Evolutionary conservation across 2,888 invertebrate genomes (phyloP).

Genomic region (Rhagonycha lutea): DNA sequence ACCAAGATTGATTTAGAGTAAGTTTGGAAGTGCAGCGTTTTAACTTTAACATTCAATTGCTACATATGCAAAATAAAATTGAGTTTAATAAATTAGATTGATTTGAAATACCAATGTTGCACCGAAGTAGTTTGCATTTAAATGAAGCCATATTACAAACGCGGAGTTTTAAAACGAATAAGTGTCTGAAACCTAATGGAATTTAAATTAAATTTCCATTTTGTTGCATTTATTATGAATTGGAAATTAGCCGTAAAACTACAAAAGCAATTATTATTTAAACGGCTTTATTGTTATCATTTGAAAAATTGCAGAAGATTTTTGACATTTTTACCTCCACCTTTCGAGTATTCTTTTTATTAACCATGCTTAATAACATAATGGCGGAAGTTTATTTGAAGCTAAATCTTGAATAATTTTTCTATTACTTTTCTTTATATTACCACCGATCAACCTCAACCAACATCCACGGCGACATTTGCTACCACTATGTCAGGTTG

Average conservation of each 20-base stretch:
- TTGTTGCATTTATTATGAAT: background rate
- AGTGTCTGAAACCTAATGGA: slow-evolving; percentile 8
- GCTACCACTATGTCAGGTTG: background rate
- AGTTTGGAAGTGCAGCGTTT: background rate
- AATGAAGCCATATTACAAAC: slow-evolving; percentile 10
- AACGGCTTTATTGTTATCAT: background rate
- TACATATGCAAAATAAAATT: background rate
- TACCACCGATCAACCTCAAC: background rate
- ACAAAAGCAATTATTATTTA: background rate
- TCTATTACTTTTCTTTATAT: background rate
- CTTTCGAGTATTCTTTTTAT: background rate
- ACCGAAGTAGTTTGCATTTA: slow-evolving; percentile 10
- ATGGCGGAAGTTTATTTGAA: background rate
- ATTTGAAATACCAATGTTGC: background rate
- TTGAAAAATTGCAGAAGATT: background rate
- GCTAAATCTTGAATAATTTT: background rate
- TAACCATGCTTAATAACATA: too few species aligned
- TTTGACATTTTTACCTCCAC: background rate
- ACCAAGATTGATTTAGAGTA: background rate
- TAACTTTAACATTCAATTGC: background rate
- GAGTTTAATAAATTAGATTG: background rate
- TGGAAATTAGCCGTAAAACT: background rate
- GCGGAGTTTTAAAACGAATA: background rate
- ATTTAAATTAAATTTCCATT: background rate
- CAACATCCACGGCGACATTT: background rate